Base-by-base conservation (phyloP, 64 coral and sea anemone genomes). In the Acropora yongei region DNA sequence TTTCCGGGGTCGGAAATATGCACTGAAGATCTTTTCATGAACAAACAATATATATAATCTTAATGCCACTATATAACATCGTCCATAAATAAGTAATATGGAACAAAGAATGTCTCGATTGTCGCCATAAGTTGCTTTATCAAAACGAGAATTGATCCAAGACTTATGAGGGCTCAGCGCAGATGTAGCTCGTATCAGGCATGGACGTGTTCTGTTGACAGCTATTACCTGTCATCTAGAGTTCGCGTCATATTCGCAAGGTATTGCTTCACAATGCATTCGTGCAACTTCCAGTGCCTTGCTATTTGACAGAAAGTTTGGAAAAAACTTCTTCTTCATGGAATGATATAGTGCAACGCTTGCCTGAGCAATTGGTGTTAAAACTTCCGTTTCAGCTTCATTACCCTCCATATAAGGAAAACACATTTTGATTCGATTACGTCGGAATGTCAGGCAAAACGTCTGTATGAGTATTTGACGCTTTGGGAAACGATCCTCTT, bases 101-200 rank as follows among this genome's bases (percentile, higher is more conserved):
- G n/a, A 14, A 61, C 78, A 58, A 55, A 57, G 78, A 58, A 80
- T 80, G 78, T 57, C 49, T 58, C 17, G 77, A 79, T 49, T 79
- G 30, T 30, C 30, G 30, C 45, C 49, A 50, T 78, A 14, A 14
- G 30, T 30, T 30, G 30, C 30, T 30, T 9, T 14, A 14, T 10
- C 11, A 63, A 58, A 10, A 63, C 65, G 79, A 82, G 40, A 82
- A 58, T 44, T 61, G 39, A 82, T 82, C 9, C 78, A 8, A 80
- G 63, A 80, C 5, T 30, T 30, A 30, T 30, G 30, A 30, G 16
- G 75, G 8, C 58, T 82, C 79, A 82, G 79, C 53, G 5, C 39
- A 11, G 79, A 57, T 80, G 78, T 12, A 82, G 79, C 79, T 7
- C 19, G 79, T 43, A 14, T 82, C 2, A 44, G 4, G 57, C 30